phyloP scores from a whole-genome alignment of 2,797 vertebrate genomes.

The Iguana delicatissima region DNA sequence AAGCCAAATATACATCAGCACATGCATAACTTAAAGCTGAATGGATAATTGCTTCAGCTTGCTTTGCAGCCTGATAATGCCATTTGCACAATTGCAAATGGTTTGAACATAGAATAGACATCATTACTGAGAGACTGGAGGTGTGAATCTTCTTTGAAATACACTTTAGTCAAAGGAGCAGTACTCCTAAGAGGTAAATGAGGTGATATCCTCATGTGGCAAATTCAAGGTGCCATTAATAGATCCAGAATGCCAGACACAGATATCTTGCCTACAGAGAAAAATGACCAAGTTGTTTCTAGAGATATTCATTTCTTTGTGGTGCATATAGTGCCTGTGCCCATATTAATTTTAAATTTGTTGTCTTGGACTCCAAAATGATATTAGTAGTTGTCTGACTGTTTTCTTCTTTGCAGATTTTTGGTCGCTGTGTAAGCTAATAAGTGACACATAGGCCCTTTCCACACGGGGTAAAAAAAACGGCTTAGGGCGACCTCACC shows the following conservation, averaged over 20 bases:
- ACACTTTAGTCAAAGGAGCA: neutral
- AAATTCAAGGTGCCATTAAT: neutral
- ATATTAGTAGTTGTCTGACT: neutral
- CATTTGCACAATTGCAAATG: slow-evolving; percentile 64
- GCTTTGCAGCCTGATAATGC: slow-evolving; percentile 62
- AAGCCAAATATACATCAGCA: slow-evolving; percentile 59
- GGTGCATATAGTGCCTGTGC: too few relatives aligned
- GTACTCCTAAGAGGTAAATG: neutral
- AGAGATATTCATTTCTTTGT: neutral
- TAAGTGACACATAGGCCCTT: neutral
- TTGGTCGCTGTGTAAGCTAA: neutral
- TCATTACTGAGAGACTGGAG: slow-evolving; percentile 53
- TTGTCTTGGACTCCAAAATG: neutral
- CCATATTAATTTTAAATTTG: neutral
- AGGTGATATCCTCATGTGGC: neutral
- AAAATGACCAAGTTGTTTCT: neutral
- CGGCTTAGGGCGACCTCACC: too few relatives aligned
- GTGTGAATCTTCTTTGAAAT: slow-evolving; percentile 33
- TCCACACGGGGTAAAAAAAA: too few relatives aligned
- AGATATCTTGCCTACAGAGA: neutral
- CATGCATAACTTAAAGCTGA: slow-evolving; percentile 58
- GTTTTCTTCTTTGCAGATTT: neutral
- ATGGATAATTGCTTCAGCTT: slow-evolving; percentile 65
- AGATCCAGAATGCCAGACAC: neutral
- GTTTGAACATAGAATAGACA: slow-evolving; percentile 56